Base-by-base conservation (phyloP, 2,888 invertebrate species). In the Orthosia gothica region DNA sequence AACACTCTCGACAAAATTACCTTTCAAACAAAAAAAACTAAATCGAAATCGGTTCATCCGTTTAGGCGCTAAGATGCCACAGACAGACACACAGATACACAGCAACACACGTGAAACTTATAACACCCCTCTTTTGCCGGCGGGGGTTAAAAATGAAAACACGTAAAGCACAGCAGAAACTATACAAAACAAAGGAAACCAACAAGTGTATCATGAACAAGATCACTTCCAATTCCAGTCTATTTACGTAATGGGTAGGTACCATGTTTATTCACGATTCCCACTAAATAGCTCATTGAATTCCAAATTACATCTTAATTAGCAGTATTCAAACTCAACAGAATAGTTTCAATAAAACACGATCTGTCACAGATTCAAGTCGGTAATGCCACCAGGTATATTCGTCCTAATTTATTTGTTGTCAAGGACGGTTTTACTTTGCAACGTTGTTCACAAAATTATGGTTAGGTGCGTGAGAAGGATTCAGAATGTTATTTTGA, bases 241-340 rank as follows among this genome's bases (percentile, higher is more conserved):
- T 45, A 49, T 63, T 63, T 63, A 47, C 45, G 12, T 18, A 65
- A 54, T n/a, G n/a, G n/a, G n/a, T n/a, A n/a, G n/a, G n/a, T 54
- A 9, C 16, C 50, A 67, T 20, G 50, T 70, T 64, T 45, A 59
- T 59, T 74, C 52, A 58, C 26, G 50, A 50, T 55, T n/a, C 45
- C 15, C 12, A 40, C 54, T 23, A 63, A 59, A 64, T 52, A 49
- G 45, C 16, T 59, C 55, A 70, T 70, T 67, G 40, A 57, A 72
- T 66, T 32, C 54, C n/a, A 55, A 82, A 78, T 78, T 63, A 72
- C 59, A 70, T 32, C 72, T n/a, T 79, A 67, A 82, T 79, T 79
- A 81, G 54, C 59, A 32, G 69, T 63, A 78, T 81, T 81, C 50
- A 78, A 78, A 50, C 47, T 45, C 45, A 49, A 23, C 62, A 64